Conservation (phyloP, 2,888 invertebrate species). For the Ephialtes manifestator region DNA sequence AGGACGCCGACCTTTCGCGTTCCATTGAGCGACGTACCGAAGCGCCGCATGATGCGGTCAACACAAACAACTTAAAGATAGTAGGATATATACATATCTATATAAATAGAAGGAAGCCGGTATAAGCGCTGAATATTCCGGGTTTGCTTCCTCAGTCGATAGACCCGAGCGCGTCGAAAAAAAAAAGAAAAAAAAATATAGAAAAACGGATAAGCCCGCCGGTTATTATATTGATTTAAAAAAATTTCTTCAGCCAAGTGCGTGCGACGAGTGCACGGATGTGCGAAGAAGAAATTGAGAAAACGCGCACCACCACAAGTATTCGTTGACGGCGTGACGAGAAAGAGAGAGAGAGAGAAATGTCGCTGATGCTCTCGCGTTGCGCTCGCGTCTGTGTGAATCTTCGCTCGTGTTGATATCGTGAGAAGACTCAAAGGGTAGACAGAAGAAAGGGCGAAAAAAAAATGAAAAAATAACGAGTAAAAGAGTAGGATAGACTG, state of each 20-base stretch:
- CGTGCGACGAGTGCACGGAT: constrained; percentile 69
- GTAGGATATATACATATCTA: background rate
- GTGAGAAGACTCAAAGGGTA: constrained; percentile 53
- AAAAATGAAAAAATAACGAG: constrained; percentile 34
- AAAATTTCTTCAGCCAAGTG: constrained; percentile 81
- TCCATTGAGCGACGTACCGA: constrained; percentile 53
- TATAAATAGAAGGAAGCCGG: background rate
- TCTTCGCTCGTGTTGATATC: constrained; percentile 6
- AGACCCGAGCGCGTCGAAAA: constrained; percentile 30
- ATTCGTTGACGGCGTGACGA: constrained; percentile 61
- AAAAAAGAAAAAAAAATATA: constrained; percentile 57
- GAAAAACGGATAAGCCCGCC: constrained; percentile 66
- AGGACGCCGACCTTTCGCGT: constrained; percentile 59
- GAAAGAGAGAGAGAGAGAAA: constrained; percentile 43
- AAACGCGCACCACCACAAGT: constrained; percentile 59
- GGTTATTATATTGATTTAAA: constrained; percentile 81
- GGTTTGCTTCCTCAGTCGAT: background rate
- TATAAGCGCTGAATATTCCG: background rate
- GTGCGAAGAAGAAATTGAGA: constrained; percentile 71
- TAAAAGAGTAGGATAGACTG: constrained; percentile 62
- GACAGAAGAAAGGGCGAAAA: constrained; percentile 57
- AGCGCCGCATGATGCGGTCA: constrained; percentile 3
- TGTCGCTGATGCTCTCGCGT: background rate
- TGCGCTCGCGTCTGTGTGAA: constrained; percentile 1
- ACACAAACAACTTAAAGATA: constrained; percentile 25